Base-by-base conservation (phyloP, 92 coral and sea anemone species). In the Montipora capitata region DNA sequence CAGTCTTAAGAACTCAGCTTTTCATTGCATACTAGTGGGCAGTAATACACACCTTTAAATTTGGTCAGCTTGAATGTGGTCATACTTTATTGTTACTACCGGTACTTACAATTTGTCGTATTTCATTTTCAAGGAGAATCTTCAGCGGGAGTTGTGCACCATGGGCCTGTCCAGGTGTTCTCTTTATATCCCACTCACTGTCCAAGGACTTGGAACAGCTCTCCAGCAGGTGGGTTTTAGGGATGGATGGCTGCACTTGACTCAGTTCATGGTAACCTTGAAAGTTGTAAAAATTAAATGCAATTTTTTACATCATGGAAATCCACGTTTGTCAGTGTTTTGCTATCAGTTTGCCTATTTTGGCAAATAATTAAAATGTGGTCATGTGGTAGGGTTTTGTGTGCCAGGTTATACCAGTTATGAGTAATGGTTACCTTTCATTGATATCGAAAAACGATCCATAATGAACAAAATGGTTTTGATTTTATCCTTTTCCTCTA, bases 151-250 rank as follows among this genome's bases (percentile, higher is more conserved):
- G 80, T 48, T 75, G 63, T 75, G 80, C 80, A 11, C 80, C 80
- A 10, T 27, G 80, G 49, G 27, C 5, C 61, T 75, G 57, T 13
- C 80, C 65, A 12, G 80, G 80, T 42, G 80, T 75, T 45, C 80
- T 75, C 58, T 42, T 75, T 12, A 75, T 59, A 3, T 75, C 61
- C 80, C 80, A 75, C 65, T 45, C 41, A 38, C 80, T 59, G 42
- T 75, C 80, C 61, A 49, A 48, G 42, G 20, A 10, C 59, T 75
- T 75, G 44, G 80, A 44, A 49, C 59, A 75, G 56, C 59, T 75
- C n/a, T 75, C 80, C 59, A 75, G 18, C 80, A 45, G 64, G 80
- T 75, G 62, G 9, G 64, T 48, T 49, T 59, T 75, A 15, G 80
- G 80, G 56, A 75, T 35, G 59, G 43, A 7, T 39, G 59, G 43